Evolutionary conservation across 2,113 vertebrate species (phyloP), one percentile per base, ranked within the genome.

Genomic region (Nerophis lumbriciformis): DNA sequence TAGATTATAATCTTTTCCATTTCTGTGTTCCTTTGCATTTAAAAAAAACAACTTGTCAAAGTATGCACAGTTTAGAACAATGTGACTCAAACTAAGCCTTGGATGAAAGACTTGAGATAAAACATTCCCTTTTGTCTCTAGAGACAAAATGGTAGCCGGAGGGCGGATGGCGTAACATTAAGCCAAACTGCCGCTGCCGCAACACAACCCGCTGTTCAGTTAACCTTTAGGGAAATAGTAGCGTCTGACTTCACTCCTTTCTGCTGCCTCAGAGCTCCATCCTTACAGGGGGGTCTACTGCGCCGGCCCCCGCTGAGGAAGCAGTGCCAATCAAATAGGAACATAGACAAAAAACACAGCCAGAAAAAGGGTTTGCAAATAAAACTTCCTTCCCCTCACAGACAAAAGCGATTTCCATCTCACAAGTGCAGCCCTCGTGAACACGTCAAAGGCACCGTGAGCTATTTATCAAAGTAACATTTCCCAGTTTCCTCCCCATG

Each of bases 151-250:
- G 67, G 38, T 78, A 83, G 86, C 83, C 84, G 66, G 65, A 80
- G 81, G 86, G 68, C 36, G 75, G 72, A 80, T 86, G 80, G 79
- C 80, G 82, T 82, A 86, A 88, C 68, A 76, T 69, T 77, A 69
- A 79, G 80, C 67, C 77, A 68, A 75, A 68, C 71, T 73, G 77
- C 75, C 74, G 74, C 72, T 70, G 83, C 69, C 73, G 68, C 59
- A 82, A 80, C 73, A 70, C 78, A 75, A 76, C 72, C 77, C 69
- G 83, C 79, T 84, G 81, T 73, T 86, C 72, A 2, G 68, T 77
- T 84, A 76, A 83, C 83, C 84, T 81, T 79, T 56, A 65, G 83
- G 75, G 84, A 84, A 63, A 84, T 65, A 55, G 21, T 67, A 51
- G 73, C 52, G 66, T 65, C 76, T 5, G 62, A 80, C 79, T 80